These are phyloP conservation scores for Hipposideros armiger DNA, from an alignment of 2,113 vertebrate genomes.

Conservation along the genomic window DNA sequence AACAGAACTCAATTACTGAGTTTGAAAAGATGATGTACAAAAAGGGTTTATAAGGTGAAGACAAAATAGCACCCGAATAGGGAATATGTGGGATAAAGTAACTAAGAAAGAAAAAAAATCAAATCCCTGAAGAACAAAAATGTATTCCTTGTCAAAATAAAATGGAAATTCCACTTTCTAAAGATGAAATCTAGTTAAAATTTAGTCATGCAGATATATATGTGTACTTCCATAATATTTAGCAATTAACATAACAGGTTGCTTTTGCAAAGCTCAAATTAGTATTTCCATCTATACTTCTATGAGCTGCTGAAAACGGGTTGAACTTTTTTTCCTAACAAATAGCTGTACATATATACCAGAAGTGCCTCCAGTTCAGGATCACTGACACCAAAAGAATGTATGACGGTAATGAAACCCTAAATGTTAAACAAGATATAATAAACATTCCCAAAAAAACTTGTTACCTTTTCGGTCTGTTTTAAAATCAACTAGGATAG, in stretches of 20 bases:
- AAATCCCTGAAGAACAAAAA: neutral
- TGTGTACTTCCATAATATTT: neutral
- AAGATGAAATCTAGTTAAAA: slow-evolving; percentile 14
- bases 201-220: neutral
- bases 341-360: neutral
- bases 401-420: neutral
- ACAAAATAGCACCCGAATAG: neutral
- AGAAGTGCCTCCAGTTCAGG: neutral
- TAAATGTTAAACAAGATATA: neutral
- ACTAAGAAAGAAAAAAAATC: neutral
- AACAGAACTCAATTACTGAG: neutral
- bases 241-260: neutral
- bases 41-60: neutral
- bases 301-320: neutral
- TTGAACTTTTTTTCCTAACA: neutral
- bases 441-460: slow-evolving; percentile 21
- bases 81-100: neutral
- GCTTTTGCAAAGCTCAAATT: slow-evolving; percentile 13
- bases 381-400: neutral
- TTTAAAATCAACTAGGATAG: slow-evolving; percentile 98
- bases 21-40: neutral
- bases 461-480: slow-evolving; percentile 96
- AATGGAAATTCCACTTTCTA: neutral
- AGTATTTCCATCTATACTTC: neutral
- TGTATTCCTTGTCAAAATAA: neutral